Base-by-base conservation (phyloP, 2,113 vertebrate species). In the Argyrosomus japonicus region DNA sequence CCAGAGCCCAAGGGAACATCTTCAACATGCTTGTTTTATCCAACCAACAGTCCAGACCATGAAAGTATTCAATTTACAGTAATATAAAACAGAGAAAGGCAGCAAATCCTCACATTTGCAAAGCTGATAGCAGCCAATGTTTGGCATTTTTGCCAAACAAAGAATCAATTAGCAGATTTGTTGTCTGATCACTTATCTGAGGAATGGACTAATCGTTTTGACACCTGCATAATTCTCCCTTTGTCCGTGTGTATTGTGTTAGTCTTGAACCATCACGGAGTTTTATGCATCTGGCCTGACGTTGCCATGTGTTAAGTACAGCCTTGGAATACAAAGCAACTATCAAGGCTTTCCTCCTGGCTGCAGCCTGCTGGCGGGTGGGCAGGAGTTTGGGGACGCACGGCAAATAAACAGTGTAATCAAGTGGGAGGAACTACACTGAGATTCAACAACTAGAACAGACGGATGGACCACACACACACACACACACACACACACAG, bases 371-470 rank as follows among this genome's bases (percentile, higher is more conserved):
- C 63, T 0, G 67, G 57, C 1, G 23, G 69, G 69, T 57, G 72
- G 78, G 78, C 72, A 40, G 47, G 32, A 62, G 75, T 84, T 80
- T 71, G 43, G 75, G 70, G 81, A 86, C n/a, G 29, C 19, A 71
- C 27, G 2, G 51, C 6, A 43, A 73, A 81, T 82, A 83, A 88
- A 88, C 76, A 70, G 68, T 19, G 68, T 65, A 77, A 85, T 83
- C 82, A 84, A 76, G 77, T 86, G 76, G 85, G 75, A 77, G 74
- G 72, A 60, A 75, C 74, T 76, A 70, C 77, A 51, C 63, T 12
- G 68, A 81, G 80, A 87, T 50, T 64, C 79, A 68, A 50, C 56
- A 47, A 58, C 43, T 51, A 68, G 51, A 65, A 47, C 67, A 60
- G 36, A 47, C 3, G 8, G 51, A 71, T 32, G 27, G 53, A 73